These are phyloP conservation scores for Nemapogon koenigi DNA, from an alignment of 2,888 invertebrate species.

Conservation along the genomic window DNA sequence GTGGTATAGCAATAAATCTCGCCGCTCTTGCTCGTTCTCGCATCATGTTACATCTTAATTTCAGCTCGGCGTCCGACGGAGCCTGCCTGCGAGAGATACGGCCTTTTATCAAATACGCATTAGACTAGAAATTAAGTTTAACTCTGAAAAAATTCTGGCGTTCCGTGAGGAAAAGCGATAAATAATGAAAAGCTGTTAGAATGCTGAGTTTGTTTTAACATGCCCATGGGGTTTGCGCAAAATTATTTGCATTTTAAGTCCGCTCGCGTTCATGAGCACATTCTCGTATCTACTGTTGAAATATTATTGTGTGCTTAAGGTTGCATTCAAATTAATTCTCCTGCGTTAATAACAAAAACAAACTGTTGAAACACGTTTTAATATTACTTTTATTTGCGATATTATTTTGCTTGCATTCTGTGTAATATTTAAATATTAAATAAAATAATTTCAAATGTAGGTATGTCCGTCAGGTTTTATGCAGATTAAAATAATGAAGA, in stretches of 20 bases:
- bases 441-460: too few species aligned
- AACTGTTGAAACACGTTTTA: too few species aligned
- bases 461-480: too few species aligned
- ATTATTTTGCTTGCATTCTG: too few species aligned
- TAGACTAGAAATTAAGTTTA: constrained; percentile 59
- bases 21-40: constrained; percentile 66
- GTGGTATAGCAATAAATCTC: constrained; percentile 67
- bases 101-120: constrained; percentile 63
- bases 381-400: too few species aligned
- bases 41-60: constrained; percentile 69
- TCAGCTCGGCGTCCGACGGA: constrained; percentile 58
- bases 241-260: constrained; percentile 56
- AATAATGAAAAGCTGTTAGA: constrained; percentile 57
- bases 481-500: too few species aligned
- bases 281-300: constrained; percentile 33
- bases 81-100: constrained; percentile 59
- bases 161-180: constrained; percentile 51
- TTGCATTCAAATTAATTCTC: constrained; percentile 6
- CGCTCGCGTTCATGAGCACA: constrained; percentile 39
- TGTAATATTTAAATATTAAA: too few species aligned
- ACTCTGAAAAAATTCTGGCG: constrained; percentile 37
- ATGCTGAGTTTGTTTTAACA: constrained; percentile 55
- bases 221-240: constrained; percentile 49
- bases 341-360: constrained; percentile 3
- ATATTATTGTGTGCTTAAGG: constrained; percentile 25